phyloP scores from a whole-genome alignment of 2,888 invertebrate genomes.

The Parasteatoda lunata region DNA sequence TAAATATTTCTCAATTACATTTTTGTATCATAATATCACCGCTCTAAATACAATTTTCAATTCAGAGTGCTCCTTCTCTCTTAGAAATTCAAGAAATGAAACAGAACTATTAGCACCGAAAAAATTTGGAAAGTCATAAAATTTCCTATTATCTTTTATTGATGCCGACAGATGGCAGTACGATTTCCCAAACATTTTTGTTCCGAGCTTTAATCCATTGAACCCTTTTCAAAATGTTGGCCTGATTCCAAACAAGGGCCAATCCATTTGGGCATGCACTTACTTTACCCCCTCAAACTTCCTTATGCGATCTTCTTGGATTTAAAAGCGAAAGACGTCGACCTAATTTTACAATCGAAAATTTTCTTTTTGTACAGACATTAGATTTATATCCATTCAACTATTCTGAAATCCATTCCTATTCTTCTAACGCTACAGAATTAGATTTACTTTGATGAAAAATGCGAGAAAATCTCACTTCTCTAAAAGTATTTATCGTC shows the following conservation, averaged over 20 bases:
- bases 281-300: slow-evolving; percentile 30
- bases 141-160: too few species aligned
- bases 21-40: too few species aligned
- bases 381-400: not conserved
- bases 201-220: slow-evolving; percentile 30
- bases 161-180: slow-evolving; percentile 24
- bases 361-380: not conserved
- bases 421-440: not conserved
- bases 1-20: too few species aligned
- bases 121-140: too few species aligned
- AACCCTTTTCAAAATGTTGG: slow-evolving; percentile 39
- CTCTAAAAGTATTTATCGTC: too few species aligned
- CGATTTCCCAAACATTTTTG: not conserved
- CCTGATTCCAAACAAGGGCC: slow-evolving; percentile 53
- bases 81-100: too few species aligned
- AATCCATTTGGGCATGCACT: slow-evolving; percentile 44
- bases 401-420: not conserved
- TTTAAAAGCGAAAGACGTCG: slow-evolving; percentile 40
- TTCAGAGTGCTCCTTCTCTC: too few species aligned
- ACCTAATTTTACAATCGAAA: slow-evolving; percentile 63
- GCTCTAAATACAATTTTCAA: too few species aligned
- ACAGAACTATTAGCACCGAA: too few species aligned
- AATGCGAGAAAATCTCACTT: too few species aligned
- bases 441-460: too few species aligned
- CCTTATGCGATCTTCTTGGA: slow-evolving; percentile 47